phyloP scores from a whole-genome alignment of 2,888 invertebrate species.

The Cataglyphis cursor region DNA sequence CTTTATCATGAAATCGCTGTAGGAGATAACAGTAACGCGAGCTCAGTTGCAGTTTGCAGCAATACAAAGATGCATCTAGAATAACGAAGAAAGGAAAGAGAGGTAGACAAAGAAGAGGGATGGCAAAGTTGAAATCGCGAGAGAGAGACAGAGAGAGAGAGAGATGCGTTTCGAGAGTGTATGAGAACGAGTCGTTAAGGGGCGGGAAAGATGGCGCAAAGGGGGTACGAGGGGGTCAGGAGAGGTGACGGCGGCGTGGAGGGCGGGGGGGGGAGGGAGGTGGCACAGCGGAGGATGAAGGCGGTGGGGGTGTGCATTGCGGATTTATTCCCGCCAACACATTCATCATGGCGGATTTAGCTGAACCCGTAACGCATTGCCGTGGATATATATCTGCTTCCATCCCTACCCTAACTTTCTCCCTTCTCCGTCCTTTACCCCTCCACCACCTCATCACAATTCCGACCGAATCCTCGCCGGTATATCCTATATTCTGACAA shows the following conservation, averaged over 20 bases:
- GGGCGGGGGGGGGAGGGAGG: conserved; percentile 60
- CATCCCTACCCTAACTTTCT: conserved; percentile 77
- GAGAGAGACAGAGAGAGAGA: conserved; percentile 47
- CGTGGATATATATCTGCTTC: conserved; percentile 86
- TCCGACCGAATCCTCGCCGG: conserved; percentile 75
- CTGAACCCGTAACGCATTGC: conserved; percentile 87
- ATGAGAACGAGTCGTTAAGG: conserved; percentile 71
- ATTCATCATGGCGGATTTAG: conserved; percentile 87
- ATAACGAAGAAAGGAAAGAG: conserved; percentile 49
- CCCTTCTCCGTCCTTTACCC: conserved; percentile 63
- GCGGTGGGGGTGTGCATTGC: conserved; percentile 86
- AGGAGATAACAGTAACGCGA: conserved; percentile 45
- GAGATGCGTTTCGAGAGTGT: conserved; percentile 70
- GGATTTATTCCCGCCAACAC: conserved; percentile 87
- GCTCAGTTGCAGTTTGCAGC: conserved; percentile 47
- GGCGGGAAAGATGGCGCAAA: conserved; percentile 69
- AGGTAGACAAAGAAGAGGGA: conserved; percentile 53
- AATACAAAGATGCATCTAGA: conserved; percentile 59
- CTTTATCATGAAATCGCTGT: conserved; percentile 21
- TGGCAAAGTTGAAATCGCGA: conserved; percentile 36
- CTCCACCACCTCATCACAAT: conserved; percentile 72
- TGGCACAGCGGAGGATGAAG: conserved; percentile 78
- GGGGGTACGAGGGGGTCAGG: conserved; percentile 53
- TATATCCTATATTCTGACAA: conserved; percentile 78
- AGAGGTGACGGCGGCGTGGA: conserved; percentile 62